Base-by-base conservation (phyloP, 2,888 invertebrate genomes). In the Urechis unicinctus region DNA sequence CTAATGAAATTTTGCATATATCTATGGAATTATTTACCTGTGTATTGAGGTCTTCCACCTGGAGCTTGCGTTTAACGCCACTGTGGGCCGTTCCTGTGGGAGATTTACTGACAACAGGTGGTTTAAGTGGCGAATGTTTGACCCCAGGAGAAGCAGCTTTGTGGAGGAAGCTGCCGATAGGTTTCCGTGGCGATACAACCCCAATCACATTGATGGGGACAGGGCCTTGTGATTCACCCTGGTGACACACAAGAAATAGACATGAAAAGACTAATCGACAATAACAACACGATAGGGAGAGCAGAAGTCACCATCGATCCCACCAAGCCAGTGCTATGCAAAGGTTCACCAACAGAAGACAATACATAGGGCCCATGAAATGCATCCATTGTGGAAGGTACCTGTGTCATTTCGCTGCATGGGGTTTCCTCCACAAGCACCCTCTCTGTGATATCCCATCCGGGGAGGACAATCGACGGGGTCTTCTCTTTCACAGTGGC, bases 321-420 rank as follows among this genome's bases (percentile, higher is more conserved):
- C n/a, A n/a, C n/a, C n/a, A n/a, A n/a, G n/a, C n/a, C n/a, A n/a
- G n/a, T n/a, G n/a, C n/a, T n/a, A n/a, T n/a, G n/a, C n/a, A n/a
- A n/a, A n/a, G n/a, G n/a, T n/a, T n/a, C n/a, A n/a, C n/a, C n/a
- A n/a, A n/a, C n/a, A n/a, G n/a, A n/a, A n/a, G n/a, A n/a, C n/a
- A n/a, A n/a, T n/a, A n/a, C n/a, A n/a, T n/a, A n/a, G n/a, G n/a
- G n/a, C n/a, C n/a, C n/a, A n/a, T n/a, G n/a, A n/a, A n/a, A n/a
- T n/a, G n/a, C n/a, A n/a, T n/a, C n/a, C n/a, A n/a, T n/a, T n/a
- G n/a, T n/a, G n/a, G n/a, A n/a, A 17, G 58, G 42, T 57, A 69
- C 71, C 69, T 68, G 72, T 48, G 68, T 74, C 62, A 71, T 64
- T 61, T 74, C 67, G 60, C 71, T 72, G 55, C 67, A 56, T n/a